A percentile compares a stretch with the other conserved stretches of the same genome.
phyloP scores from a whole-genome alignment of 2,888 invertebrate species.

The Clusia tigrina region DNA sequence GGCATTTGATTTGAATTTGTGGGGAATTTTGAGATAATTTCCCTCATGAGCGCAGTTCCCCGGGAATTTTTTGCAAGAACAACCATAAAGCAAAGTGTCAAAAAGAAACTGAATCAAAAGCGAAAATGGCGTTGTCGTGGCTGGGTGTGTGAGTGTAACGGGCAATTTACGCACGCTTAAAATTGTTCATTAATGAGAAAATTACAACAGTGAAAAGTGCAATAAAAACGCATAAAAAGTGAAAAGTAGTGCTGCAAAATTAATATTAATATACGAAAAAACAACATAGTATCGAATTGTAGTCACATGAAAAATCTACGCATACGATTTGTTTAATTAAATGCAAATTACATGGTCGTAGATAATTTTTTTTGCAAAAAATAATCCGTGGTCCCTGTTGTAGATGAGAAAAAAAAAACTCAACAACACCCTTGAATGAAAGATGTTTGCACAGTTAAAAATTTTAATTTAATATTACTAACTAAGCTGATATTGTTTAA shows the following conservation, averaged over 20 bases:
- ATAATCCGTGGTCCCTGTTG: not conserved
- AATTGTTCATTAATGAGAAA: not conserved
- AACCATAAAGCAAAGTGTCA: too few species aligned
- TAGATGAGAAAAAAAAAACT: conserved; percentile 5
- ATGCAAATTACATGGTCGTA: not conserved
- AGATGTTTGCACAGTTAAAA: not conserved
- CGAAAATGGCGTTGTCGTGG: not conserved
- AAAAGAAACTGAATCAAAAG: too few species aligned
- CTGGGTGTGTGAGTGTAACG: not conserved
- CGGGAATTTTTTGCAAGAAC: not conserved
- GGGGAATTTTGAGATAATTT: not conserved
- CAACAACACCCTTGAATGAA: conserved; percentile 9
- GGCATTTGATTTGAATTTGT: too few species aligned
- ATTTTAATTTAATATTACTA: too few species aligned
- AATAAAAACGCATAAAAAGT: not conserved
- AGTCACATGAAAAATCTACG: not conserved
- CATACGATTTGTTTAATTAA: not conserved
- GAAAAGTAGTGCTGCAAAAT: not conserved
- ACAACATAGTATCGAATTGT: not conserved
- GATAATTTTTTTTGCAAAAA: not conserved
- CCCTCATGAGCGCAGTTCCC: too few species aligned
- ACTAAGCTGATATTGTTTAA: too few species aligned
- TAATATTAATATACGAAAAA: not conserved
- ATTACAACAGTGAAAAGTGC: not conserved
- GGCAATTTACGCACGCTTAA: not conserved